phyloP scores from a whole-genome alignment of 1,140 invertebrate genomes.

The Bombyx mandarina region DNA sequence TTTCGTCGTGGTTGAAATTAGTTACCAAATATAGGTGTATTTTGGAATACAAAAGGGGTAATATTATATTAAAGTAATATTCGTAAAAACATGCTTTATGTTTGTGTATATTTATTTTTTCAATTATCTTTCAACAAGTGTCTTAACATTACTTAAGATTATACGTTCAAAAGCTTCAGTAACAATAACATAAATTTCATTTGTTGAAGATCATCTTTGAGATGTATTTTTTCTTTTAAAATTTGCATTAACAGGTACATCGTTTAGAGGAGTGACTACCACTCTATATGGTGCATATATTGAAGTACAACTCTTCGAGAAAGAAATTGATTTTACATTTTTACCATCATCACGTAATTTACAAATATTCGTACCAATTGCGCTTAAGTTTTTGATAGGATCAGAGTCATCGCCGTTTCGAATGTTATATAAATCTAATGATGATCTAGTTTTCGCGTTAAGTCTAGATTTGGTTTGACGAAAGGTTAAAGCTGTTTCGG shows the following conservation, averaged over 20 bases:
- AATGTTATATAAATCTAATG: constrained; percentile 26
- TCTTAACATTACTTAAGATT: too few species aligned
- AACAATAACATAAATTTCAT: background rate
- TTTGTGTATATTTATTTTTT: too few species aligned
- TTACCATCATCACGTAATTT: constrained; percentile 44
- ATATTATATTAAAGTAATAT: too few species aligned
- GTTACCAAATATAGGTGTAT: too few species aligned
- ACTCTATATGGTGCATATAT: constrained; percentile 53
- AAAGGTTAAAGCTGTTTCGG: constrained; percentile 23
- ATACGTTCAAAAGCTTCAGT: too few species aligned
- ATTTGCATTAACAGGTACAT: constrained; percentile 20
- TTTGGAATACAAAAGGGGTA: too few species aligned
- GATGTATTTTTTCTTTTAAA: constrained; percentile 20
- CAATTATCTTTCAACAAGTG: too few species aligned
- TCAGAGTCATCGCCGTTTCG: constrained; percentile 34
- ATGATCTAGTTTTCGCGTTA: constrained; percentile 25
- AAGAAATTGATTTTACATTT: constrained; percentile 37
- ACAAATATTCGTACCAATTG: constrained; percentile 56
- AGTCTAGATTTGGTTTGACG: constrained; percentile 45
- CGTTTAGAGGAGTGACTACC: constrained; percentile 40
- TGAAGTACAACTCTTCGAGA: constrained; percentile 54
- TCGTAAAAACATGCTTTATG: too few species aligned
- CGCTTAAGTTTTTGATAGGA: constrained; percentile 55
- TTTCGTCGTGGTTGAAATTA: too few species aligned
- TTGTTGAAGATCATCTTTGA: constrained; percentile 7